A percentile compares a stretch with the other conserved stretches of the same genome.
Conservation (phyloP, 2,113 vertebrate species). For the Gobio gobio region DNA sequence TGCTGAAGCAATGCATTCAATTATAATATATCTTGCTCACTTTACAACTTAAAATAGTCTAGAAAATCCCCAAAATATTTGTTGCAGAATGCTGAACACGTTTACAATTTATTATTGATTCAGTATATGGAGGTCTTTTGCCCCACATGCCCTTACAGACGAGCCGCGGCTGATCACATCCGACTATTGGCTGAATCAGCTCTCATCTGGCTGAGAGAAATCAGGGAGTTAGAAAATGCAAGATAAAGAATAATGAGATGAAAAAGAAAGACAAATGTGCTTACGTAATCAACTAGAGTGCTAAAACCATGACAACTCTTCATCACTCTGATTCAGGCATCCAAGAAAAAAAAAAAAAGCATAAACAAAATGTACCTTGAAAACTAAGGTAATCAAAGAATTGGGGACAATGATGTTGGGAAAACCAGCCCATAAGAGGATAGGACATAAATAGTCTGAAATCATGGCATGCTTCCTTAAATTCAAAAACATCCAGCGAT, state of each 20-base stretch:
- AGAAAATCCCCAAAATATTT: too few species aligned
- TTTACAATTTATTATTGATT: too few species aligned
- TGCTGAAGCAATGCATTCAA: too few species aligned
- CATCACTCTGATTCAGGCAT: background rate
- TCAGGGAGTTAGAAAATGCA: slow-evolving; percentile 28
- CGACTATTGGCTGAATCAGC: slow-evolving; percentile 62
- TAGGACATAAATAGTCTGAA: slow-evolving; percentile 2
- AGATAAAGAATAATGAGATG: slow-evolving; percentile 47
- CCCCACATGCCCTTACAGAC: too few species aligned
- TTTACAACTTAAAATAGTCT: too few species aligned
- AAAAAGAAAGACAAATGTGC: slow-evolving; percentile 21
- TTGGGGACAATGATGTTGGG: background rate
- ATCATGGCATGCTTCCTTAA: background rate
- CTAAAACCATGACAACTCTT: background rate
- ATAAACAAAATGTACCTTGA: background rate
- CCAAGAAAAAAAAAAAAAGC: background rate
- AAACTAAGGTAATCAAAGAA: background rate
- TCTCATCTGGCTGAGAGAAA: slow-evolving; percentile 45
- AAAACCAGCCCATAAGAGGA: background rate
- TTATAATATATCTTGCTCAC: too few species aligned
- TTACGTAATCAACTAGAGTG: slow-evolving; percentile 13
- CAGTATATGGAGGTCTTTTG: too few species aligned
- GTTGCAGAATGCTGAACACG: too few species aligned
- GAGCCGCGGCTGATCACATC: too few species aligned
- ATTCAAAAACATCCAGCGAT: background rate